A percentile compares a stretch with the other conserved stretches of the same genome.
phyloP scores from a whole-genome alignment of 2,113 vertebrate species.

The Pygoscelis adeliae region DNA sequence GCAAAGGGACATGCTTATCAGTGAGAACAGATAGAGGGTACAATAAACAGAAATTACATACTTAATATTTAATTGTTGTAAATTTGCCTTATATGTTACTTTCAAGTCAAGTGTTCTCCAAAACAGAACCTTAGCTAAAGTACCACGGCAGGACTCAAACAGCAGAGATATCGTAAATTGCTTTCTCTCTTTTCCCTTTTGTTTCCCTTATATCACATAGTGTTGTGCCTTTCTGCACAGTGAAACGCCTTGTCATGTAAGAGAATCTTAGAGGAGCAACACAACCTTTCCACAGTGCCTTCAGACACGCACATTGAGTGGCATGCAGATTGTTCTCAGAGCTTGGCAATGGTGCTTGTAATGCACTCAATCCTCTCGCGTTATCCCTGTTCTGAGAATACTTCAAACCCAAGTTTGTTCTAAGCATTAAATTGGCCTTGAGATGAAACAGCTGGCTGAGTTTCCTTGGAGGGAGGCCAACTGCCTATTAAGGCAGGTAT shows the following conservation, averaged over 20 bases:
- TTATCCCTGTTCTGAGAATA: not conserved
- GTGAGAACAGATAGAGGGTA: not conserved
- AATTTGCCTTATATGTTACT: not conserved
- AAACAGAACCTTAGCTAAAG: not conserved
- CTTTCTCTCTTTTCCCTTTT: not conserved
- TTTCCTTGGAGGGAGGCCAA: conserved; percentile 39
- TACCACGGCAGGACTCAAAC: not conserved
- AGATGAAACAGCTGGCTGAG: conserved; percentile 24
- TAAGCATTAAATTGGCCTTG: conserved; percentile 33
- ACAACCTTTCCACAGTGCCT: not conserved
- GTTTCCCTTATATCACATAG: not conserved
- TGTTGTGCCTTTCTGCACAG: not conserved
- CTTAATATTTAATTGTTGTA: not conserved
- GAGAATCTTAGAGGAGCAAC: not conserved
- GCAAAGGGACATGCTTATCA: not conserved
- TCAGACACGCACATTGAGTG: accelerated
- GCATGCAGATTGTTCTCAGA: not conserved
- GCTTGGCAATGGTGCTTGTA: not conserved
- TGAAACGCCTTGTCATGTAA: not conserved
- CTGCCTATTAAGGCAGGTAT: not conserved
- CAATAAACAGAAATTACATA: not conserved
- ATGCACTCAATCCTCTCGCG: not conserved
- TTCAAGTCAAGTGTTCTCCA: not conserved
- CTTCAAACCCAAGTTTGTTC: not conserved
- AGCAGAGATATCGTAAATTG: not conserved